Conservation (phyloP, 2,797 vertebrate species). For the Novumbra hubbsi region DNA sequence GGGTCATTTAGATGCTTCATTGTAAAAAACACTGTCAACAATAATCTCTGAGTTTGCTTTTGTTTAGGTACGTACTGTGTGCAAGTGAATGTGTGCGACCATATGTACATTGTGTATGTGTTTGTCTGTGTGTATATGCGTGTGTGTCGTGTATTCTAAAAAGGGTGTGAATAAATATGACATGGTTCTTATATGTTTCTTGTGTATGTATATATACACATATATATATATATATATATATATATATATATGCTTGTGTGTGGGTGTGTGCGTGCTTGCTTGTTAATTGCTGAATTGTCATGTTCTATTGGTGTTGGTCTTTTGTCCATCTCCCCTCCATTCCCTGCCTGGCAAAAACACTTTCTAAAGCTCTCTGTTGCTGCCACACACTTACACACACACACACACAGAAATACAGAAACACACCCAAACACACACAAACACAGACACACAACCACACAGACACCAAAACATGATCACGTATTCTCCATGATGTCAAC, state of each 20-base stretch:
- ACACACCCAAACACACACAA: conserved; percentile 17
- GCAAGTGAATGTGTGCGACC: neutral
- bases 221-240: neutral
- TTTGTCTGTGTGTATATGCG: conserved; percentile 7
- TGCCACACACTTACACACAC: neutral
- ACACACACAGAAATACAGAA: neutral
- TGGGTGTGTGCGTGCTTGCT: conserved; percentile 37
- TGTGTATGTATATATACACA: conserved; percentile 33
- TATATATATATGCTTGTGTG: conserved; percentile 5
- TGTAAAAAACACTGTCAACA: no score
- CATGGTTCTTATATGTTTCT: neutral
- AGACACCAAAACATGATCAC: conserved; percentile 63
- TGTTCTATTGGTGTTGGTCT: conserved; percentile 65
- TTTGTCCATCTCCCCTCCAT: conserved; percentile 80
- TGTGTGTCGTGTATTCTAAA: neutral
- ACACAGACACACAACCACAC: conserved; percentile 11
- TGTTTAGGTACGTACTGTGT: no score
- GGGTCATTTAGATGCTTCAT: no score
- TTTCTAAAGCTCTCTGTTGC: conserved; percentile 77
- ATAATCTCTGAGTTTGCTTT: no score
- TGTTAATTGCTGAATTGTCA: conserved; percentile 73
- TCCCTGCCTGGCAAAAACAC: conserved; percentile 78
- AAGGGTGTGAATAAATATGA: neutral
- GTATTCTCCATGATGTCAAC: conserved; percentile 93
- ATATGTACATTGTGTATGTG: neutral